Conservation (phyloP, 2,797 vertebrate genomes). For the Eutrigla gurnardus region DNA sequence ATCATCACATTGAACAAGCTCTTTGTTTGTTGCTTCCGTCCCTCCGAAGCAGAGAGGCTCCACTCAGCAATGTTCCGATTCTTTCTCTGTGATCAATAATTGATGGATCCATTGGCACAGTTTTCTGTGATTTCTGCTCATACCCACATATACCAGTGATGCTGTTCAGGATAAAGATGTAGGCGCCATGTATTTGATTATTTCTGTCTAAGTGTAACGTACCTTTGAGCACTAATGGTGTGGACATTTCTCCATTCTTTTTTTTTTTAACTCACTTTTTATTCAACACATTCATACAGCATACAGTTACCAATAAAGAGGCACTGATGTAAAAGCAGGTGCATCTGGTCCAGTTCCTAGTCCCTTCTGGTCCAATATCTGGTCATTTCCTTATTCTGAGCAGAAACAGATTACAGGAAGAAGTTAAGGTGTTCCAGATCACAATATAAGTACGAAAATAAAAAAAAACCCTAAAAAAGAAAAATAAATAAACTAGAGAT, state of each 20-base stretch:
- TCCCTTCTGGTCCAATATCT: no score
- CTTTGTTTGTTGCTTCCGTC: slow-evolving; percentile 2
- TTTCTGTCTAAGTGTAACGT: background rate
- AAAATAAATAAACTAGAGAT: no score
- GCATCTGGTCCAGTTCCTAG: no score
- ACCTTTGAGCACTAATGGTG: background rate
- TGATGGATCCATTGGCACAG: slow-evolving; percentile 23
- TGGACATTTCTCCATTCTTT: background rate
- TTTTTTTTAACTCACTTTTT: no score
- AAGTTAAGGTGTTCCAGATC: no score
- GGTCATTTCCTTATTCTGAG: no score
- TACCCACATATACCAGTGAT: slow-evolving; percentile 11
- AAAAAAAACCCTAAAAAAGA: no score
- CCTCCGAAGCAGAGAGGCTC: slow-evolving; percentile 24
- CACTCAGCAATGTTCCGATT: slow-evolving; percentile 48
- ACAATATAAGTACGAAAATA: no score
- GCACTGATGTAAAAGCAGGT: no score
- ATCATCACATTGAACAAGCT: slow-evolving; percentile 37
- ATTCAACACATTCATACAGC: no score
- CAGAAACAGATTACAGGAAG: no score
- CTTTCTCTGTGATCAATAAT: slow-evolving; percentile 39
- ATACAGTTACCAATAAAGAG: no score
- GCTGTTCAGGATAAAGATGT: background rate
- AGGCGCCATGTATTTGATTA: background rate
- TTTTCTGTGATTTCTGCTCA: slow-evolving; percentile 23